Base-by-base conservation (phyloP, 2,888 invertebrate species). In the Himalopsyche kuldschensis region DNA sequence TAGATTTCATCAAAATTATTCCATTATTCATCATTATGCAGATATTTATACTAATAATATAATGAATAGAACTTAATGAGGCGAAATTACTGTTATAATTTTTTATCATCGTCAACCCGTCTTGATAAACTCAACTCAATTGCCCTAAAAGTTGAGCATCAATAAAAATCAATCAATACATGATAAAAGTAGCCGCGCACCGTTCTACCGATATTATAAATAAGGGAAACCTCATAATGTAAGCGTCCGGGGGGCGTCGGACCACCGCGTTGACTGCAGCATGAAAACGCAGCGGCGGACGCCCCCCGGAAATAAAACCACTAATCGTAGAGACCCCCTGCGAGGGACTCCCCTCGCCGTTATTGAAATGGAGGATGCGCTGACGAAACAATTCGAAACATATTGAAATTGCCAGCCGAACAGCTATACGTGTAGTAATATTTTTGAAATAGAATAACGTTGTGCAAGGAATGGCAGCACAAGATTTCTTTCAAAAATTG, bases 21-120 rank as follows among this genome's bases (percentile, higher is more conserved):
- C 83, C 82, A 84, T 76, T 83, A 85, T 5, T 55, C n/a, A 55
- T 55, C 55, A 55, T 86, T 82, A 85, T 84, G 84, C 85, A 84
- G 82, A 86, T 85, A 85, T 85, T 85, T 83, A 85, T 84, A 83
- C 84, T 85, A 85, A 85, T 55, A 55, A 55, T 75, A 85, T 84
- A 85, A 84, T 85, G 84, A 83, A 84, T 85, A 85, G 82, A 85
- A 82, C 84, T 69, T 83, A 84, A 81, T 81, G 83, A 81, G 82
- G 80, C 82, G 32, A 80, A 75, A 79, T 80, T 75, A 77, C 48
- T 81, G 32, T 80, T 80, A 31, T 24, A 69, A 24, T 20, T 75
- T 41, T 80, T 80, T 30, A 48, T 55, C 41, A 55, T 47, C 47
- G 24, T 35, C 32, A 47, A 76, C 78, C 20, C 55, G 20, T 55